Evolutionary conservation across 2,797 vertebrate species (phyloP).

Genomic region (Telmatherina bonti): DNA sequence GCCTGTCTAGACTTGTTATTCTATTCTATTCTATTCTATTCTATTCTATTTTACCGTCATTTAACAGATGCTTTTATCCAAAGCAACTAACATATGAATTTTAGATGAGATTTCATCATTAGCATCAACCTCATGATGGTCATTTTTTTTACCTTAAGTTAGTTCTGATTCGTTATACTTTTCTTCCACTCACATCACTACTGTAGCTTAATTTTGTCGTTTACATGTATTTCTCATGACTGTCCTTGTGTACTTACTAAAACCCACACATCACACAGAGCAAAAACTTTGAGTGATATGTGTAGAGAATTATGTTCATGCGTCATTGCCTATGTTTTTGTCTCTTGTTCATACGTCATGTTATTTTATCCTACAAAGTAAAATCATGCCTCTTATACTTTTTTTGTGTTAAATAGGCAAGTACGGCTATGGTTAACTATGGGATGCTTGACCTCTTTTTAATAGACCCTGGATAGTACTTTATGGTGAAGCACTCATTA

Average conservation of each 20-base stretch:
- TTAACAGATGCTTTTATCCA: too few relatives aligned
- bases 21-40: too few relatives aligned
- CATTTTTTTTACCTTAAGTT: too few relatives aligned
- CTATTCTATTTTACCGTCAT: too few relatives aligned
- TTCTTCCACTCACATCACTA: conserved; percentile 17
- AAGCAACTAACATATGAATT: too few relatives aligned
- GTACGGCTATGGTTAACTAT: conserved; percentile 14
- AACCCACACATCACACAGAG: conserved; percentile 51
- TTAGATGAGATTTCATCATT: too few relatives aligned
- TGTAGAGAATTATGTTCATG: conserved; percentile 48
- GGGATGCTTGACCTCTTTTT: conserved; percentile 19
- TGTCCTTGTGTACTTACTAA: conserved; percentile 52
- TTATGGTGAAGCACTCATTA: conserved; percentile 31
- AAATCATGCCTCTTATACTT: conserved; percentile 22
- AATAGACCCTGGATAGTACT: conserved; percentile 25
- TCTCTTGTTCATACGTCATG: conserved; percentile 40
- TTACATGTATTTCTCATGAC: conserved; percentile 54
- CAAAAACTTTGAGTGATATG: conserved; percentile 44
- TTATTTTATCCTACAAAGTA: conserved; percentile 10
- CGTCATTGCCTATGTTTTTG: conserved; percentile 51
- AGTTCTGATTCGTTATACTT: conserved; percentile 33
- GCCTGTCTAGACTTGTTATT: too few relatives aligned
- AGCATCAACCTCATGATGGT: too few relatives aligned
- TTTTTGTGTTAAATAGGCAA: conserved; percentile 16
- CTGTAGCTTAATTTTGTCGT: conserved; percentile 33